phyloP scores from a whole-genome alignment of 1,140 invertebrate genomes.

The Lucilia sericata region DNA sequence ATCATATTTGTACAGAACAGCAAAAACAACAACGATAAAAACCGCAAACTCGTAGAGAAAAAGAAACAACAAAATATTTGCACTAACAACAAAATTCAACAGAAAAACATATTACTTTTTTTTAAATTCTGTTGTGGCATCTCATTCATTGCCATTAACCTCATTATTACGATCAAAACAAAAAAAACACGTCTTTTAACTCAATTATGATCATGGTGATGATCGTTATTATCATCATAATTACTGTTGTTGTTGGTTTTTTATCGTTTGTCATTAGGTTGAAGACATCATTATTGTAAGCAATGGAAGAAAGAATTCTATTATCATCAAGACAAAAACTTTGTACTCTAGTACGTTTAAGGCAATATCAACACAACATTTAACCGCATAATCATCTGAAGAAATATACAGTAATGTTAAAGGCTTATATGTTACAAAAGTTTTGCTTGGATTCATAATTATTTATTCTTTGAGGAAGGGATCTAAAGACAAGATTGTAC shows the following conservation, averaged over 20 bases:
- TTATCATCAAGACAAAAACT: background rate
- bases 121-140: slow-evolving; percentile 14
- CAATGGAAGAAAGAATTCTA: background rate
- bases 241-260: background rate
- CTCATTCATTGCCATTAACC: slow-evolving; percentile 23
- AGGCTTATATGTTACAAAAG: too few relatives aligned
- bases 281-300: background rate
- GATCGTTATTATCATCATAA: background rate
- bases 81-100: background rate
- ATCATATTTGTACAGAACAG: background rate
- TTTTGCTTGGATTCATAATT: too few relatives aligned
- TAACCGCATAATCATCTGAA: background rate
- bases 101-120: background rate
- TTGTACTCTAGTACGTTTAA: background rate
- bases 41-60: background rate
- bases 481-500: too few relatives aligned
- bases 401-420: too few relatives aligned
- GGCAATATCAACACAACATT: background rate
- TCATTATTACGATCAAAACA: slow-evolving; percentile 12
- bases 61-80: background rate
- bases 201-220: background rate
- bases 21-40: background rate
- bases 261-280: background rate
- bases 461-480: too few relatives aligned
- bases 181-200: background rate